Evolutionary conservation across 2,113 vertebrate species (phyloP).

Genomic region (Proterorhinus semilunaris): DNA sequence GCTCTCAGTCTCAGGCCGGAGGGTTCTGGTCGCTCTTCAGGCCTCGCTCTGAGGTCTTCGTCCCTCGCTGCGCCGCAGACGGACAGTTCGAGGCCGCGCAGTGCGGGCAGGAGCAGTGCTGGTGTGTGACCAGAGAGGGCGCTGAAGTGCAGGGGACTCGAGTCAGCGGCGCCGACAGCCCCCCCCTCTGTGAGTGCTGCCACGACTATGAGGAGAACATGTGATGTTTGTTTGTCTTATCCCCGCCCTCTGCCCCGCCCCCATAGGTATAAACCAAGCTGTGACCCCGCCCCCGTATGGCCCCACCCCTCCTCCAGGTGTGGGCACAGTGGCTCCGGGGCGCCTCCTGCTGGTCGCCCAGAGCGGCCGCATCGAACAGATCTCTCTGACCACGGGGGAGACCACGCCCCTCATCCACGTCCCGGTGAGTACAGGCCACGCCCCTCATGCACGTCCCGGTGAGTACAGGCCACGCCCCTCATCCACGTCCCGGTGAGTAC

Average conservation of each 20-base stretch:
- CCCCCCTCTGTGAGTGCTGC: conserved; percentile 87
- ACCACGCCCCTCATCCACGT: conserved; percentile 84
- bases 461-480: no score
- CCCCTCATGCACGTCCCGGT: no score
- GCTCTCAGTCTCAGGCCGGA: background rate
- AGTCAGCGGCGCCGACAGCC: conserved; percentile 63
- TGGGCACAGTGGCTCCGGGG: conserved; percentile 80
- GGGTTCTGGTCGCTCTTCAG: conserved; percentile 32
- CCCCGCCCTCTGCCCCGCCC: background rate
- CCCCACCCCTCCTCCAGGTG: conserved; percentile 81
- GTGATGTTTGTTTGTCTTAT: no score
- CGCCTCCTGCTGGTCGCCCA: conserved; percentile 87
- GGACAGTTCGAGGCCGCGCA: conserved; percentile 83
- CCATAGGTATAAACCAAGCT: conserved; percentile 74
- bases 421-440: conserved; percentile 75
- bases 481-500: conserved; percentile 77
- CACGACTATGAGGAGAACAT: background rate
- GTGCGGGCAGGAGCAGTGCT: conserved; percentile 84
- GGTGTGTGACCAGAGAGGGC: conserved; percentile 85
- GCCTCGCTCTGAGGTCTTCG: conserved; percentile 55
- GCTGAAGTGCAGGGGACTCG: conserved; percentile 84
- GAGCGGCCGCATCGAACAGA: conserved; percentile 87
- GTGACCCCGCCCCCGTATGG: conserved; percentile 73
- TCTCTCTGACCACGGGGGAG: conserved; percentile 79
- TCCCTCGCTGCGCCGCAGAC: conserved; percentile 82